Base-by-base conservation (phyloP, 2,113 vertebrate species). In the Thalassarche chlororhynchos region DNA sequence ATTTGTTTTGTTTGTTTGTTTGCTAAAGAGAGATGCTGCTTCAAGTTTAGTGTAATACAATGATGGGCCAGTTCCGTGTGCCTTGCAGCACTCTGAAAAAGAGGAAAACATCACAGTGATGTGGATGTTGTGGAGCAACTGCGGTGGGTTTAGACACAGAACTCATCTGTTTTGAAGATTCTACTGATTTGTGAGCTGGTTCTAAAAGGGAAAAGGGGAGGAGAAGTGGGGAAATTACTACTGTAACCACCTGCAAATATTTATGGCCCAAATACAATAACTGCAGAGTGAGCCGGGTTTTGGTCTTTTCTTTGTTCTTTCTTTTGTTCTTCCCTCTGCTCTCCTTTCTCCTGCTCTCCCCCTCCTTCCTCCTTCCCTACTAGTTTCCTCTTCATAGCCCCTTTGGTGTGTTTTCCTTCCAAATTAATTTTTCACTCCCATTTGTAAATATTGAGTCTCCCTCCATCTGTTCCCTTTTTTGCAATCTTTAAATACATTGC, bases 221-320 rank as follows among this genome's bases (percentile, higher is more conserved):
- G 76, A 92, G 72, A 90, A 89, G 29, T 57, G 55, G 21, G 24
- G 64, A 90, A 96, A 92, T 84, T 92, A 93, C 83, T 89, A 89
- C 91, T 81, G 80, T 75, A 91, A 81, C 85, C 92, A 95, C 93
- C 93, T 97, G 92, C 87, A 96, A 97, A 87, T 96, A 87, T 95
- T 95, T 97, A 96, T 82, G 52, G 0, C 52, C 81, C 83, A 87
- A 96, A 91, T 57, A 90, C 65, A 94, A 71, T 88, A 95, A 92
- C 49, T 87, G 55, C 38, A 75, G 64, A 65, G 24, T 18, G 44
- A 95, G 34, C 14, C 0, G 5, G 36, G n/a, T 69, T 96, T 89
- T 92, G 58, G 44, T 80, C 38, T 78, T 82, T 79, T 81, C 88
- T 97, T 93, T 94, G 90, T 94, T 93, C 90, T 92, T 94, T 90